These are phyloP conservation scores for Gulo gulo DNA, from an alignment of 2,113 vertebrate species.

Conservation along the genomic window DNA sequence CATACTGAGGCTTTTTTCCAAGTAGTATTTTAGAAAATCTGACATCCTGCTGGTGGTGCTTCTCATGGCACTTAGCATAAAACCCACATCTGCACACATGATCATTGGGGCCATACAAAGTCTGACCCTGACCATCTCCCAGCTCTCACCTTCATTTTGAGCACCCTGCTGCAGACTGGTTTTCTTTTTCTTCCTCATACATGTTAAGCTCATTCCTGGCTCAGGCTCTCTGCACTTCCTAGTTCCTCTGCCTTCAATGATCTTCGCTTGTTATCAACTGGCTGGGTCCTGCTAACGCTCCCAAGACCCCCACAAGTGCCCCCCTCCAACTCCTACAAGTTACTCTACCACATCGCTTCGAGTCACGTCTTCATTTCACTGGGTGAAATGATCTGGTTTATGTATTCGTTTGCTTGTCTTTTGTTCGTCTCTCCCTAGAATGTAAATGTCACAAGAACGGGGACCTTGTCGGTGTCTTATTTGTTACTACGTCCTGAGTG, in stretches of 20 bases:
- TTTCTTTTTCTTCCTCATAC: neutral
- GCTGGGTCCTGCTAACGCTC: neutral
- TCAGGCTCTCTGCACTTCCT: neutral
- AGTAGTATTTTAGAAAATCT: neutral
- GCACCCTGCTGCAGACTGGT: neutral
- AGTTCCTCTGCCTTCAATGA: neutral
- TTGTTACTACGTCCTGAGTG: neutral
- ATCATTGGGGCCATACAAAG: neutral
- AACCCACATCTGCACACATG: fast-evolving
- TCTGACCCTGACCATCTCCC: neutral
- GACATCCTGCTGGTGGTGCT: neutral
- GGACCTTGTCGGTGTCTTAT: neutral
- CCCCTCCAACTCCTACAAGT: neutral
- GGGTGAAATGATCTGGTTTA: neutral
- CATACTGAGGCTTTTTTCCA: neutral
- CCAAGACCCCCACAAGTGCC: neutral
- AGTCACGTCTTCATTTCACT: neutral
- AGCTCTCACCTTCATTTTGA: neutral
- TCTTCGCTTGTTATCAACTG: neutral
- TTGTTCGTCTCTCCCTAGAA: neutral
- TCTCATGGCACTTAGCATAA: neutral
- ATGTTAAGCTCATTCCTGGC: neutral
- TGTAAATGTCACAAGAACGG: neutral
- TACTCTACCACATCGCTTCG: neutral
- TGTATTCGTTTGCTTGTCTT: neutral